These are phyloP conservation scores for Drosophila ochracea DNA, from an alignment of 2,888 invertebrate genomes.

Conservation along the genomic window DNA sequence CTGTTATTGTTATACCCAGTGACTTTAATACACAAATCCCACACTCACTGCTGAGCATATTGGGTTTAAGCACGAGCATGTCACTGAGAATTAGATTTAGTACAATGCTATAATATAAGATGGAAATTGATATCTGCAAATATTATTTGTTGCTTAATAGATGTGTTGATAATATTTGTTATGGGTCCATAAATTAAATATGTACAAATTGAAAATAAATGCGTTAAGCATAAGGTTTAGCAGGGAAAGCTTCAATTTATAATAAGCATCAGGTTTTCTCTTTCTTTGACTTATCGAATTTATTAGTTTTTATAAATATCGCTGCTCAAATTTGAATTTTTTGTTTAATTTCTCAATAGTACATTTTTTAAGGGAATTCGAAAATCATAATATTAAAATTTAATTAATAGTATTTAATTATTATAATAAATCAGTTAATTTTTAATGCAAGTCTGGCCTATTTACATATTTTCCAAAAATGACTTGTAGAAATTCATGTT, in stretches of 20 bases:
- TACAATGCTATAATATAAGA: neutral
- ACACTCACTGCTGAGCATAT: neutral
- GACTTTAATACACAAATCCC: slow-evolving; percentile 14
- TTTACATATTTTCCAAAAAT: neutral
- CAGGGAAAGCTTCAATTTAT: neutral
- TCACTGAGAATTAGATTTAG: neutral
- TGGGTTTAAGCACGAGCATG: neutral
- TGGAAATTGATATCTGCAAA: neutral
- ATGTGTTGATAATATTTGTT: neutral
- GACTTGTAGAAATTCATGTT: neutral
- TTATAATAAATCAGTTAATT: neutral
- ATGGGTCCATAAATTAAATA: fast-evolving
- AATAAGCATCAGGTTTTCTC: fast-evolving
- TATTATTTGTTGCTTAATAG: neutral
- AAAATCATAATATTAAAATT: neutral
- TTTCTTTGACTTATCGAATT: neutral
- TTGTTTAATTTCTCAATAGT: neutral
- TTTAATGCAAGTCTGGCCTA: neutral
- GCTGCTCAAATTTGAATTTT: neutral
- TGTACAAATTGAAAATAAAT: neutral
- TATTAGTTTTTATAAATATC: neutral
- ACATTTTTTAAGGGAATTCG: neutral
- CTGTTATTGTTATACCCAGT: slow-evolving; percentile 48
- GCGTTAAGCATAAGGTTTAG: too few species aligned
- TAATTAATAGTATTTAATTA: neutral